Percentiles rank a stretch among this genome's conserved stretches.
phyloP scores from a whole-genome alignment of 2,888 invertebrate species.

The Helobdella robusta region DNA sequence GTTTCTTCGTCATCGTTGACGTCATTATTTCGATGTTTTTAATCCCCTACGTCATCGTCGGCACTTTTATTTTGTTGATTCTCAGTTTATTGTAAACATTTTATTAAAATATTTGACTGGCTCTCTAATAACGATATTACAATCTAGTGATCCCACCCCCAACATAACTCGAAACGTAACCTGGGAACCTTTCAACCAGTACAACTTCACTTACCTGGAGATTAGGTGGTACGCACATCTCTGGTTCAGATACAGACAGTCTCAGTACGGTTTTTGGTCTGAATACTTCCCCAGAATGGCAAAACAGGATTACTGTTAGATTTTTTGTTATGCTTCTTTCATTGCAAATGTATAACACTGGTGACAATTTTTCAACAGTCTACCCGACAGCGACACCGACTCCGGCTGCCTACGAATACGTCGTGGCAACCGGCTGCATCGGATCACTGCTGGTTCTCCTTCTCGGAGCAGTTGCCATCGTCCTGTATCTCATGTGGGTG shows the following conservation, averaged over 20 bases:
- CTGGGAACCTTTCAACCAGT: conserved; percentile 45
- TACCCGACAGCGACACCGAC: conserved; percentile 36
- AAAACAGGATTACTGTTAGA: conserved; percentile 36
- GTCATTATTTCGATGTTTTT: no score
- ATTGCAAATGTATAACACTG: background rate
- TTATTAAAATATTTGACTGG: background rate
- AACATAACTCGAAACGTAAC: conserved; percentile 40
- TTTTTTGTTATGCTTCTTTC: background rate
- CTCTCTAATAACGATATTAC: no score
- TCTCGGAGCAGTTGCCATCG: conserved; percentile 29
- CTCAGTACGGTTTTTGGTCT: conserved; percentile 46
- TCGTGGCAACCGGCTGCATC: conserved; percentile 34
- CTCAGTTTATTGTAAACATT: background rate
- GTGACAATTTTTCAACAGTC: conserved; percentile 26
- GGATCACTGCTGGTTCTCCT: conserved; percentile 28
- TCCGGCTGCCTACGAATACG: conserved; percentile 33
- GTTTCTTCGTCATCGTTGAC: no score
- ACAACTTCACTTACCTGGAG: conserved; percentile 45
- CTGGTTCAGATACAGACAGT: conserved; percentile 43
- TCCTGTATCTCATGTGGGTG: conserved; percentile 29
- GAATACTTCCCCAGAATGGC: conserved; percentile 43
- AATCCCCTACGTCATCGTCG: background rate
- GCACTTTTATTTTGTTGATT: no score
- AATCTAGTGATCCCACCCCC: conserved; percentile 47
- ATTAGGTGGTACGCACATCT: conserved; percentile 41